These are phyloP conservation scores for Polyommatus iphigenia DNA, from an alignment of 2,888 invertebrate genomes.

Conservation along the genomic window DNA sequence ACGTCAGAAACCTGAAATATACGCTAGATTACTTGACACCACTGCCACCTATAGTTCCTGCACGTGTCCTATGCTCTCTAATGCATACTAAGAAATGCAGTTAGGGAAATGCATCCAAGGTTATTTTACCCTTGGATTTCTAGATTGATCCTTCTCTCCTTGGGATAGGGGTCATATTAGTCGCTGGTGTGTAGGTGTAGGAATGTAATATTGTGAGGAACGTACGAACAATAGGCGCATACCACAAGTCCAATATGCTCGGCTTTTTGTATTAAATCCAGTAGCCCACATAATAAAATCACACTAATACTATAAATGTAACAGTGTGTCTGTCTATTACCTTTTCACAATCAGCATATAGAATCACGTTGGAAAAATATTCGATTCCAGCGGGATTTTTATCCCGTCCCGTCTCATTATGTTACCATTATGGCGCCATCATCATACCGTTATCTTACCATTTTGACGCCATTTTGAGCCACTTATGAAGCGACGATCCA, in stretches of 20 bases:
- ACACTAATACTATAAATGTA: too few species aligned
- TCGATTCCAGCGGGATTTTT: too few species aligned
- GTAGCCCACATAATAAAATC: neutral
- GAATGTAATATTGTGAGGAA: neutral
- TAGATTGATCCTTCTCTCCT: neutral
- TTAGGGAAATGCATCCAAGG: neutral
- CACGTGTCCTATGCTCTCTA: neutral
- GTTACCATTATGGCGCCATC: too few species aligned
- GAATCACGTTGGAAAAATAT: too few species aligned
- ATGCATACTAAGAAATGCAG: neutral
- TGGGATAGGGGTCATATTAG: neutral
- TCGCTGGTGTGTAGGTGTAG: neutral
- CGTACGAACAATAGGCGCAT: neutral
- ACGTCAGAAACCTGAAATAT: too few species aligned
- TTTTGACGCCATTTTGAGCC: too few species aligned
- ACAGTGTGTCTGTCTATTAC: neutral
- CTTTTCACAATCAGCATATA: too few species aligned
- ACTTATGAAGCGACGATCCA: too few species aligned
- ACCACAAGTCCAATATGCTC: neutral
- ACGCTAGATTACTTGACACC: too few species aligned
- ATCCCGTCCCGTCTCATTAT: too few species aligned
- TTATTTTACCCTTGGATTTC: neutral
- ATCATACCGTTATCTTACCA: too few species aligned
- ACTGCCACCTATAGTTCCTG: neutral
- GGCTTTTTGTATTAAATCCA: neutral